Percentiles rank a stretch among this genome's conserved stretches.
Evolutionary conservation across 2,888 invertebrate genomes (phyloP).

Genomic region (Fragum whitleyi): DNA sequence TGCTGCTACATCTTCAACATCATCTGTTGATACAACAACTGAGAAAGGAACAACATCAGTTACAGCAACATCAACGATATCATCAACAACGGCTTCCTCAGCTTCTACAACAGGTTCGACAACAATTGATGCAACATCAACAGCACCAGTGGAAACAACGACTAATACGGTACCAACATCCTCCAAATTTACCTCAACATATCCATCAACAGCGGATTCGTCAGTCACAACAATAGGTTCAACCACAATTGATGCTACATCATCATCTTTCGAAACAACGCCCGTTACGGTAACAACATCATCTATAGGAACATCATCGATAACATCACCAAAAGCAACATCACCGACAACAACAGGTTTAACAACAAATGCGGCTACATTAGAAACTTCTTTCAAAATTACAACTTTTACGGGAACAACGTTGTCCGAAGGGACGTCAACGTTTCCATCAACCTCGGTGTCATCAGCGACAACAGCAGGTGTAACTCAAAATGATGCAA

Average conservation of each 20-base stretch:
- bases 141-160: not conserved
- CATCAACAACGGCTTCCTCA: no score
- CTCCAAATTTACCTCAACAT: not conserved
- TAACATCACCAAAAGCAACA: not conserved
- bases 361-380: not conserved
- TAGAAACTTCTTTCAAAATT: not conserved
- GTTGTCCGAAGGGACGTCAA: no score
- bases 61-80: no score
- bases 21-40: not conserved
- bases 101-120: not conserved
- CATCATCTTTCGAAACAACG: not conserved
- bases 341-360: not conserved
- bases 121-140: not conserved
- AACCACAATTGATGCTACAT: not conserved
- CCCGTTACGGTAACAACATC: not conserved
- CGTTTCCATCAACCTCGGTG: no score
- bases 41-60: no score
- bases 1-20: not conserved
- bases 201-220: not conserved
- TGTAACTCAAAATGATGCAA: not conserved
- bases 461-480: constrained; percentile 1
- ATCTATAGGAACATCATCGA: not conserved
- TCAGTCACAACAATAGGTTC: not conserved
- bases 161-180: not conserved
- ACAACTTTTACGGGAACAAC: no score